phyloP scores from a whole-genome alignment of 2,797 vertebrate genomes.

The Pyrocephalus nanus region DNA sequence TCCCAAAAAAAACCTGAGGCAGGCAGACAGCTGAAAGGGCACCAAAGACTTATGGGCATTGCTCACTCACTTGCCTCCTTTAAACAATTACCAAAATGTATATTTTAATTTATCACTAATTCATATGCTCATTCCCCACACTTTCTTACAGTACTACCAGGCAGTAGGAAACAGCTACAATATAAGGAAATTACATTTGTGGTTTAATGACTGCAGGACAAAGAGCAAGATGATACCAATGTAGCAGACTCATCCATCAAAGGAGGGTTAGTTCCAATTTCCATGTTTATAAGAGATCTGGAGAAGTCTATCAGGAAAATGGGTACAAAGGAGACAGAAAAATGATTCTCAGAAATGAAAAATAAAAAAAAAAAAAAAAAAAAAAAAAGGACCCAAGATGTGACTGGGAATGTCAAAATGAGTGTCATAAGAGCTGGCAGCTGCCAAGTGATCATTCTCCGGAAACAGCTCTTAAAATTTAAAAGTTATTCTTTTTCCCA shows the following conservation, averaged over 20 bases:
- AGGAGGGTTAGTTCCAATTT: not conserved
- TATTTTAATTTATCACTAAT: not conserved
- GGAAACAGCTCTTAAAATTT: not conserved
- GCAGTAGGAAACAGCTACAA: not conserved
- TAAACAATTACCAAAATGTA: not conserved
- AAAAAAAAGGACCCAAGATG: not conserved
- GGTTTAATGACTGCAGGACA: not conserved
- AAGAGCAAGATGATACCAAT: not conserved
- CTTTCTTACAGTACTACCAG: not conserved
- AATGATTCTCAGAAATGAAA: not conserved
- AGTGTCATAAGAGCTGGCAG: not conserved
- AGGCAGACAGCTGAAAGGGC: not conserved
- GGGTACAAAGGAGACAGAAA: not conserved
- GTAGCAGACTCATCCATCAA: not conserved
- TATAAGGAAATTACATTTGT: not conserved
- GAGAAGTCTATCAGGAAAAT: not conserved
- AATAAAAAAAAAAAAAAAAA: not conserved
- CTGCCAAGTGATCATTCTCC: not conserved
- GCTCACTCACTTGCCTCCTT: not conserved
- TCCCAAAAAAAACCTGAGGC: not conserved
- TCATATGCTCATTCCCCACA: not conserved
- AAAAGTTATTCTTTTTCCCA: not conserved
- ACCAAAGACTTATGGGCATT: not conserved
- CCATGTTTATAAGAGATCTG: not conserved
- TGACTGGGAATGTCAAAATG: not conserved